Base-by-base conservation (phyloP, 2,113 vertebrate genomes). In the Oreochromis aureus region DNA sequence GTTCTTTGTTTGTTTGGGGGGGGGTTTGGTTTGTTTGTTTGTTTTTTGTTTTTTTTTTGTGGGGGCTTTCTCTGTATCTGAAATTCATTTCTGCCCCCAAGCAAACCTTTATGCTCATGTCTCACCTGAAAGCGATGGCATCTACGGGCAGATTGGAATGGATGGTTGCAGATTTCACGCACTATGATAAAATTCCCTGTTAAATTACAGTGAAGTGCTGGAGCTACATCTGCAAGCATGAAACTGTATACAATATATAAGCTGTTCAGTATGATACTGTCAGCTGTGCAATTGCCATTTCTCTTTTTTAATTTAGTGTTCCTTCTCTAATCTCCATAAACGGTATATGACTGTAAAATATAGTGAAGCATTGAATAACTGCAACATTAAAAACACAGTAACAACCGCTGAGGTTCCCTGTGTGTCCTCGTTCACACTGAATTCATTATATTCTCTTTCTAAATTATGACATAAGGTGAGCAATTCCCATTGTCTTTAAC, bases 41-140 rank as follows among this genome's bases (percentile, higher is more conserved):
- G 2, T 3, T 56, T 55, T 2, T 1, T 5, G 3, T 10, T 34
- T 55, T 6, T 2, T 1, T 5, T 2, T 10, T 10, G 22, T 2
- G 30, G 30, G 30, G 32, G 32, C 48, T 22, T 15, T 34, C 1
- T 22, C 18, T 13, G 41, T 10, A 27, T 24, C 8, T 24, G 1
- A 5, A 39, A 69, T 6, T 2, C 13, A 6, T 56, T 66, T 76
- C 22, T 2, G 6, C 11, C 18, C 16, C 19, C 18, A 82, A 51
- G 22, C 15, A 39, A 84, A 83, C 4, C 78, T 63, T 69, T 39
- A 59, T 41, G 30, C 22, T 30, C 41, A 10, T 32, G 11, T 58
- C 48, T 80, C 69, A 61, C 15, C 48, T 79, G 48, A 56, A 34
- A 61, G 18, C 10, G 2, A 46, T 19, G 59, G 48, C 11, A 46